These are phyloP conservation scores for Miniopterus natalensis DNA, from an alignment of 2,113 vertebrate species.

Conservation along the genomic window DNA sequence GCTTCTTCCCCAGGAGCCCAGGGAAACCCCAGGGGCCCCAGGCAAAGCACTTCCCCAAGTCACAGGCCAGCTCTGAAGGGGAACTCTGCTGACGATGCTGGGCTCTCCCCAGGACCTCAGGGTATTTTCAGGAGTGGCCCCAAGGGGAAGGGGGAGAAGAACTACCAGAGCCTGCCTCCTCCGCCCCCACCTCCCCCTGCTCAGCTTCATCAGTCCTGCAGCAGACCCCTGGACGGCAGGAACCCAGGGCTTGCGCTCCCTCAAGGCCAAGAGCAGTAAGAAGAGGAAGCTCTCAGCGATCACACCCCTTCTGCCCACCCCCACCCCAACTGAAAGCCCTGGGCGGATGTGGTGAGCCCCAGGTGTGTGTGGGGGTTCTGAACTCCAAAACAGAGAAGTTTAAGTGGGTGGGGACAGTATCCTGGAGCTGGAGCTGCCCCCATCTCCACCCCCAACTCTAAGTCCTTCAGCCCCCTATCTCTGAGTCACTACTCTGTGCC, in stretches of 20 bases:
- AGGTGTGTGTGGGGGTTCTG: not conserved
- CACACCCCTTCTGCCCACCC: not conserved
- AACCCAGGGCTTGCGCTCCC: not conserved
- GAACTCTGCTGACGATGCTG: constrained; percentile 65
- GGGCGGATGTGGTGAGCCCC: constrained; percentile 68
- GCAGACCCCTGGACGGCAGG: not conserved
- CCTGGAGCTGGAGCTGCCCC: not conserved
- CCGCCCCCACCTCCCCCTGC: accelerated
- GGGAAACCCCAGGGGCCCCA: constrained; percentile 61
- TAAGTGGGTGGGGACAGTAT: not conserved
- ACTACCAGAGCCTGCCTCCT: not conserved
- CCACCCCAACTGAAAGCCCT: not conserved
- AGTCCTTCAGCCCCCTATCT: not conserved
- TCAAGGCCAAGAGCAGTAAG: not conserved
- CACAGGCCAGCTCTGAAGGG: constrained; percentile 7
- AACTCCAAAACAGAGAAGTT: not conserved
- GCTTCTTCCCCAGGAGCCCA: not conserved
- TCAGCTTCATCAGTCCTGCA: not conserved
- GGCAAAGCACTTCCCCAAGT: constrained; percentile 64
- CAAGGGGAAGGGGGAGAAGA: constrained; percentile 16
- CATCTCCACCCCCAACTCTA: not conserved
- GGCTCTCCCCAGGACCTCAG: constrained; percentile 25
- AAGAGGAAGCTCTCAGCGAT: not conserved
- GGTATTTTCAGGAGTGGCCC: constrained; percentile 58
- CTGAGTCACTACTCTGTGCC: not conserved